A percentile compares a stretch with the other conserved stretches of the same genome.
These are phyloP conservation scores for Adelognathus sp. DNA, from an alignment of 2,888 invertebrate genomes.

Conservation along the genomic window DNA sequence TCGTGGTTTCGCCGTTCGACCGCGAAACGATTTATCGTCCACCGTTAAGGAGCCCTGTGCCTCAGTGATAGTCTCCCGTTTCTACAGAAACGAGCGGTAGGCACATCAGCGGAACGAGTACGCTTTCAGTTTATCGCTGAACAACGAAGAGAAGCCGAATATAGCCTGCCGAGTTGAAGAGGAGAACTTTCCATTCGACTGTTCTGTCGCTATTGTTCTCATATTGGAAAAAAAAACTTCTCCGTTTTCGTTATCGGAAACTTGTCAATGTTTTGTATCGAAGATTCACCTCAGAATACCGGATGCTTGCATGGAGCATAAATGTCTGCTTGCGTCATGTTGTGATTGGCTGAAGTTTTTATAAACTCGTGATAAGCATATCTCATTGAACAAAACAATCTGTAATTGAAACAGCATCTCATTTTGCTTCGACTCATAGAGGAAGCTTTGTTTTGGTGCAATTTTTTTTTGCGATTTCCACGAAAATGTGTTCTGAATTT, in stretches of 20 bases:
- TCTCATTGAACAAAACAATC: too few species aligned
- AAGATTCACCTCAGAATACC: too few species aligned
- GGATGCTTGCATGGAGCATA: too few species aligned
- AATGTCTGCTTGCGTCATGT: too few species aligned
- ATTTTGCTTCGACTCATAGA: too few species aligned
- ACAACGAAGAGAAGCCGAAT: conserved; percentile 11
- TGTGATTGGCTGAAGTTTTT: too few species aligned
- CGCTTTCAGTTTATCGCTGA: conserved; percentile 18
- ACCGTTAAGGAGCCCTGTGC: conserved; percentile 19
- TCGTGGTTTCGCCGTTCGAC: neutral
- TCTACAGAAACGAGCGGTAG: conserved; percentile 18
- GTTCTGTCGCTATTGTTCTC: neutral
- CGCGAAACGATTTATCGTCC: conserved; percentile 46
- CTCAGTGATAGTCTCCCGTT: neutral
- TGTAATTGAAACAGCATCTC: too few species aligned
- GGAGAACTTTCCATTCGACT: neutral
- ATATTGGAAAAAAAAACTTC: neutral
- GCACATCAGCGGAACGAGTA: neutral
- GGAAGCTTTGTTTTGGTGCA: too few species aligned
- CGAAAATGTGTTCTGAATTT: too few species aligned
- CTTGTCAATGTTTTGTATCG: neutral
- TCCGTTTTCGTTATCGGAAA: neutral
- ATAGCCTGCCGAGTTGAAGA: conserved; percentile 10
- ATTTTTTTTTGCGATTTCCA: too few species aligned
- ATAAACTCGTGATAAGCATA: too few species aligned